Conservation (phyloP, 2,888 invertebrate species). For the Pterostichus madidus region DNA sequence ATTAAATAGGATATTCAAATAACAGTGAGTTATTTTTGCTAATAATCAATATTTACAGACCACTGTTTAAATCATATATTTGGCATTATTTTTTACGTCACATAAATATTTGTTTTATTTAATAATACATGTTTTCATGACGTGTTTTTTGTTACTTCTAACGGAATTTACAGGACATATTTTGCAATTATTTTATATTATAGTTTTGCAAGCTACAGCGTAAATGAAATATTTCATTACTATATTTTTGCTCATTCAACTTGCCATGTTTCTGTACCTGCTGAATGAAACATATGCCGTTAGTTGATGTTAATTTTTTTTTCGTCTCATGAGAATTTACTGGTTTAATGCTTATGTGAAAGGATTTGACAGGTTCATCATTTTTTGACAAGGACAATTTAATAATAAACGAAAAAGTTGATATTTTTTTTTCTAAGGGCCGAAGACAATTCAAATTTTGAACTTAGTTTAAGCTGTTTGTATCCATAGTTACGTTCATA, state of each 20-base stretch:
- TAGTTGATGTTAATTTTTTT: too few relatives aligned
- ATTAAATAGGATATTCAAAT: slow-evolving; percentile 52
- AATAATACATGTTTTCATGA: slow-evolving; percentile 46
- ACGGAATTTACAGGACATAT: slow-evolving; percentile 38
- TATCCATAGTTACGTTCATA: too few relatives aligned
- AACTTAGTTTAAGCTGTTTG: too few relatives aligned
- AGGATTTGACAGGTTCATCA: too few relatives aligned
- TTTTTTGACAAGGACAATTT: too few relatives aligned
- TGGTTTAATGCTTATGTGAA: too few relatives aligned
- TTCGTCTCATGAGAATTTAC: too few relatives aligned
- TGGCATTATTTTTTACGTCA: slow-evolving; percentile 48
- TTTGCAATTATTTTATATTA: slow-evolving; percentile 48
- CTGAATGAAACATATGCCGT: too few relatives aligned
- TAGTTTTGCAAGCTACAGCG: slow-evolving; percentile 16
- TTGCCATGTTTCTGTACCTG: background rate
- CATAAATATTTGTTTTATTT: slow-evolving; percentile 50
- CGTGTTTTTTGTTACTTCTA: slow-evolving; percentile 32
- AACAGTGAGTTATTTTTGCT: slow-evolving; percentile 50
- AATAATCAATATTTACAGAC: slow-evolving; percentile 49
- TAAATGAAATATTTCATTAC: slow-evolving; percentile 41
- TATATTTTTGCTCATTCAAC: background rate
- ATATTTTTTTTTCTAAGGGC: too few relatives aligned
- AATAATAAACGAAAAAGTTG: too few relatives aligned
- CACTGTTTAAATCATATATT: slow-evolving; percentile 50
- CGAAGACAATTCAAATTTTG: too few relatives aligned